phyloP scores from a whole-genome alignment of 1,140 invertebrate genomes.

The Phthorimaea operculella region DNA sequence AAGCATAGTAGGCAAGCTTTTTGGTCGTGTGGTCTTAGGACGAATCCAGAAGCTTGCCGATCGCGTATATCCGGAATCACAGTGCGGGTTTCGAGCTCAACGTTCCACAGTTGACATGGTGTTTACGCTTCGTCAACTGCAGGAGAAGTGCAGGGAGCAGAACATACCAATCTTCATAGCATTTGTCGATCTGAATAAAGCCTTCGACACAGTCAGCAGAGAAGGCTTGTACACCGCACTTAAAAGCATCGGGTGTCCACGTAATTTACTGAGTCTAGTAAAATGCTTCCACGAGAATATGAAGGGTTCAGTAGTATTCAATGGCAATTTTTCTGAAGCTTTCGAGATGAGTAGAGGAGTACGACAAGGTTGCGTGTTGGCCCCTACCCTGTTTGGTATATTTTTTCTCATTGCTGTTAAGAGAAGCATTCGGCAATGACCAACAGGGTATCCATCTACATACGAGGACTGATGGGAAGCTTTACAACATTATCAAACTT shows the following conservation, averaged over 20 bases:
- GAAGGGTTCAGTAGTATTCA: neutral
- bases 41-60: neutral
- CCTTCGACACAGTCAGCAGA: neutral
- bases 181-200: neutral
- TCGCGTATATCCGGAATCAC: neutral
- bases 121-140: neutral
- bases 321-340: neutral
- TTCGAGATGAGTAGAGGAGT: neutral
- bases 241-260: neutral
- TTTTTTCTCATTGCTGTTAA: neutral
- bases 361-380: neutral
- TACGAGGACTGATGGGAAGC: conserved; percentile 1
- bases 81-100: conserved; percentile 2
- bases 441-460: neutral
- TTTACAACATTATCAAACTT: neutral
- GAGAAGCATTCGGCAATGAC: neutral
- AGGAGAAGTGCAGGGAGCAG: conserved; percentile 2
- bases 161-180: neutral
- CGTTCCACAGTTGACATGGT: conserved; percentile 4
- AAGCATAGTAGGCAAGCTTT: conserved; percentile 1
- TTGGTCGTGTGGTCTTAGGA: neutral
- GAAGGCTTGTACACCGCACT: neutral
- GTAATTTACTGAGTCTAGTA: neutral
- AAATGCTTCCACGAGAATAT: neutral
- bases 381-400: neutral